Evolutionary conservation across 1,140 invertebrate genomes (phyloP), one percentile per base, ranked within the genome.

Genomic region (Subanguina moxae): DNA sequence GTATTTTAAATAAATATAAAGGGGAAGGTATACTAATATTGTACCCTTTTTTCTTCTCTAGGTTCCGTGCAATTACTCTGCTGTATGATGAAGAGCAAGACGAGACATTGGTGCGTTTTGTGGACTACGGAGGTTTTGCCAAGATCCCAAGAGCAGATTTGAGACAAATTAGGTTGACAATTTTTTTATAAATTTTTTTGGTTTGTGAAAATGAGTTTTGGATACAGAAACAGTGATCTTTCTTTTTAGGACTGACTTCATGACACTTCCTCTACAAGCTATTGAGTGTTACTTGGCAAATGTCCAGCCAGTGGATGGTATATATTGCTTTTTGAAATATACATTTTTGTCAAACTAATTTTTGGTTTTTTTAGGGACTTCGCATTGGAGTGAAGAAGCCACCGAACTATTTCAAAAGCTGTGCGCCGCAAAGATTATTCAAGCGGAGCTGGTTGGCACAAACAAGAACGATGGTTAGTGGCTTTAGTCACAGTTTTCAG

Each of bases 41-140:
- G n/a, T n/a, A n/a, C n/a, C n/a, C n/a, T n/a, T n/a, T n/a, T n/a
- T n/a, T n/a, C n/a, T n/a, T n/a, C n/a, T n/a, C n/a, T n/a, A n/a
- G n/a, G n/a, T 43, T 61, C n/a, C 58, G 58, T 3, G 58, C 58
- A 1, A 21, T 61, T 5, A 61, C 58, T 21, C 19, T 61, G 28
- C n/a, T 25, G 8, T 61, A 43, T 67, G 73, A 83, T 21, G 84
- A 87, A 65, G 70, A 83, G 23, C 68, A 77, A 56, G 71, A 72
- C 28, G 64, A 77, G 19, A 82, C 88, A n/a, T 86, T 91, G 65
- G 88, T 95, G 38, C 90, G 90, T 84, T 89, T 92, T 82, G 88
- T 97, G 0, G 94, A 97, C 85, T 92, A 93, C 82, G 94, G 94
- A 28, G 94, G 93, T 57, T 97, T 90, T 83, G 87, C 88, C 77